Evolutionary conservation across 2,888 invertebrate species (phyloP).

Genomic region (Drosophila peninsularis): DNA sequence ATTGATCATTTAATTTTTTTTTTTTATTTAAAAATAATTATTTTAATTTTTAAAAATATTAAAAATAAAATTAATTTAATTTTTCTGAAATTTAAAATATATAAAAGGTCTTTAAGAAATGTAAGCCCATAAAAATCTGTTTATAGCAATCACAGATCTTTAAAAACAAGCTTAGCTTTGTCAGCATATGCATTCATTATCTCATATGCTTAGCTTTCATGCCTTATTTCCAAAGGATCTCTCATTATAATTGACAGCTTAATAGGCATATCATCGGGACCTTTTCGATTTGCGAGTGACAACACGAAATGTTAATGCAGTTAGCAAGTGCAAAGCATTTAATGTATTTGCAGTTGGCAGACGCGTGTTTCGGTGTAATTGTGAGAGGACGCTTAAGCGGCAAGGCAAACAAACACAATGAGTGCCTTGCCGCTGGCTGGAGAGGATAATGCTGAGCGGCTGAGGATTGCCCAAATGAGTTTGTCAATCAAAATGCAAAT

Average conservation of each 20-base stretch:
- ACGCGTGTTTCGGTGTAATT: constrained; percentile 58
- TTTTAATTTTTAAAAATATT: too few relatives aligned
- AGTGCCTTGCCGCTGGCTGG: not conserved
- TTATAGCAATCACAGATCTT: not conserved
- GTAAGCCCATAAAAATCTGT: not conserved
- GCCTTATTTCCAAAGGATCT: too few relatives aligned
- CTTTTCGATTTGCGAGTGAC: not conserved
- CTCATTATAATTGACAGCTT: constrained; percentile 10
- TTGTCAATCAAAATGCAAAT: constrained; percentile 83
- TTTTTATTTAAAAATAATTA: too few relatives aligned
- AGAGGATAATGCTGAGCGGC: constrained; percentile 21
- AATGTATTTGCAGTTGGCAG: constrained; percentile 39
- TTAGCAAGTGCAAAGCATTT: constrained; percentile 44
- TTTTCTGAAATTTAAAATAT: not conserved
- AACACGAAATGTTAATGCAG: constrained; percentile 36
- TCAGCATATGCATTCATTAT: not conserved
- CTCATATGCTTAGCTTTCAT: not conserved
- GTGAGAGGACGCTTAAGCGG: constrained; percentile 67
- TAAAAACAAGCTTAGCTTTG: not conserved
- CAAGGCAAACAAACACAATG: constrained; percentile 72
- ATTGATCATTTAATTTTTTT: too few relatives aligned
- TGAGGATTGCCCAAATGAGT: constrained; percentile 71
- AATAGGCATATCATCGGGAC: constrained; percentile 17
- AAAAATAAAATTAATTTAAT: too few relatives aligned
- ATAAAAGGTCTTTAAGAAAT: not conserved